Base-by-base conservation (phyloP, 2,797 vertebrate genomes). In the Nothura maculosa region DNA sequence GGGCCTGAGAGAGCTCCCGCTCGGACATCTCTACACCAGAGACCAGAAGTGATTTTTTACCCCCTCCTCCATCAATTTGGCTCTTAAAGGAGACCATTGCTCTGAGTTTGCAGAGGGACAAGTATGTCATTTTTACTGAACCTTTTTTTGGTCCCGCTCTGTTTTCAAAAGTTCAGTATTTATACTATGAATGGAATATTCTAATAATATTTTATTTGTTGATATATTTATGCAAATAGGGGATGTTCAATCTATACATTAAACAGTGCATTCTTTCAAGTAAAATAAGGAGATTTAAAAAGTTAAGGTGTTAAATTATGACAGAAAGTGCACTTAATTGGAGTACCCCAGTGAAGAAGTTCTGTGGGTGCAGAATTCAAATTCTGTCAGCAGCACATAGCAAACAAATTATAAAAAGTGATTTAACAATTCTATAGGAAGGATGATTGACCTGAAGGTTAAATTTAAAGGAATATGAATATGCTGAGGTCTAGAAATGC, bases 1-100 rank as follows among this genome's bases (percentile, higher is more conserved):
- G 40, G 86, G 81, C 81, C 89, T 90, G 84, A 90, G 85, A 81
- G 88, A 89, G 70, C 87, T 92, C 85, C 89, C 60, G 58, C 67
- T 89, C 69, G 18, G 28, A 20, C 55, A 40, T 81, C 55, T 81
- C 74, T 24, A 17, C 67, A 4, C 60, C 2, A 1, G 57, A 60
- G 79, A 54, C 45, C 27, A 3, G 5, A 28, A 13, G 80, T 27
- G 4, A 6, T 48, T 38, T 1, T 30, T 91, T 78, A 25, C 55
- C 40, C 70, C 86, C 25, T n/a, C 32, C 55, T 90, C 83, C 57
- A 34, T 67, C 63, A 8, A 13, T 67, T 54, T 69, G 45, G 21
- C 54, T 90, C 72, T 85, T 80, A 62, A 76, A 45, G 4, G 34
- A 52, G 43, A 90, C 25, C 55, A 72, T 40, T 68, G 78, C 54